Conservation (phyloP, 2,888 invertebrate species). For the Cryptocheilus praepositus region DNA sequence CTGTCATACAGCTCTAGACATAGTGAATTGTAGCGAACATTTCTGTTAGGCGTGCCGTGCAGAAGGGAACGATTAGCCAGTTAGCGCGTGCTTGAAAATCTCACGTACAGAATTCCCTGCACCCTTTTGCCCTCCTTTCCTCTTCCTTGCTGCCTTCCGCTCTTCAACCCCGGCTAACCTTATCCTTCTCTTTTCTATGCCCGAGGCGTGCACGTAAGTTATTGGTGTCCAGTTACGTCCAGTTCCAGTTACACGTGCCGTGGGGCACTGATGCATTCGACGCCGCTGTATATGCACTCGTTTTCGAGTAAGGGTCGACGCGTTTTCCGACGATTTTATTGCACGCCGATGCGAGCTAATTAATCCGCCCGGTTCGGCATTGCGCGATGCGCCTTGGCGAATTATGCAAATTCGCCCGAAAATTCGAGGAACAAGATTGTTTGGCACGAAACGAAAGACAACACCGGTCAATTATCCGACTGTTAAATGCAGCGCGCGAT, state of each 20-base stretch:
- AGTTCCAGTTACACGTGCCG: slow-evolving; percentile 65
- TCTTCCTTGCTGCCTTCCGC: slow-evolving; percentile 24
- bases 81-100: neutral
- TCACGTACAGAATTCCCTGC: slow-evolving; percentile 1
- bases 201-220: slow-evolving; percentile 47
- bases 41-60: neutral
- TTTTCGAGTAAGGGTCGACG: slow-evolving; percentile 49
- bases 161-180: slow-evolving; percentile 21
- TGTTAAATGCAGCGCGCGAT: too few relatives aligned
- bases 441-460: too few relatives aligned
- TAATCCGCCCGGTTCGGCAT: neutral
- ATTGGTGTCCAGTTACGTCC: slow-evolving; percentile 59
- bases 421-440: too few relatives aligned
- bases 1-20: too few relatives aligned
- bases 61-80: neutral
- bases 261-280: slow-evolving; percentile 49
- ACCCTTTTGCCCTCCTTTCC: slow-evolving; percentile 19
- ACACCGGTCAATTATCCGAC: too few relatives aligned
- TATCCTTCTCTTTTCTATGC: slow-evolving; percentile 14
- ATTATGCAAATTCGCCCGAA: too few relatives aligned
- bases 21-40: neutral
- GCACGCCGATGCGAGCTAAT: slow-evolving; percentile 12
- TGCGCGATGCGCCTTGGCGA: neutral
- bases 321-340: slow-evolving; percentile 31
- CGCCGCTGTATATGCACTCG: slow-evolving; percentile 38